Evolutionary conservation across 2,113 vertebrate genomes (phyloP).

Genomic region (Rhombomys opimus): DNA sequence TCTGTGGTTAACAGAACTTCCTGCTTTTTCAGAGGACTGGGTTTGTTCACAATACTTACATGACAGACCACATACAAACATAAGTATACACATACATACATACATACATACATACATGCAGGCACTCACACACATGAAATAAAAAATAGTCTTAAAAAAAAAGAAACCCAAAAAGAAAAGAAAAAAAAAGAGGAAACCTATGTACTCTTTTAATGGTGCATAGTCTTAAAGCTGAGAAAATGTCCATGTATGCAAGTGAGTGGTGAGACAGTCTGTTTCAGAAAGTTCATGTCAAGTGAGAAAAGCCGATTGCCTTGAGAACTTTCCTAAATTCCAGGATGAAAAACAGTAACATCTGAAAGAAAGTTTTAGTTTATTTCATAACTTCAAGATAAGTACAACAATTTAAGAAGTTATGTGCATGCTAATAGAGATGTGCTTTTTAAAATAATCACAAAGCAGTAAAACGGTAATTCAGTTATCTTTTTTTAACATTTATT

Average conservation of each 20-base stretch:
- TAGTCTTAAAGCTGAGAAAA: neutral
- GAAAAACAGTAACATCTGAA: neutral
- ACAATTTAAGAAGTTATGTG: neutral
- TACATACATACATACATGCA: neutral
- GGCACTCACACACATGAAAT: neutral
- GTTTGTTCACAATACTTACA: neutral
- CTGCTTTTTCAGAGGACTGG: neutral
- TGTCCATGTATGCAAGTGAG: constrained; percentile 11
- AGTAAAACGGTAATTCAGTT: neutral
- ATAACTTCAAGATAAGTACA: constrained; percentile 39
- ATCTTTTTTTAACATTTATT: too few relatives aligned
- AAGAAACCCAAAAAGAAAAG: too few relatives aligned
- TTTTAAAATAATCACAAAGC: neutral
- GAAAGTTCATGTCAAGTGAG: constrained; percentile 38
- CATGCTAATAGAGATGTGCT: neutral
- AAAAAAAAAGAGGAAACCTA: neutral
- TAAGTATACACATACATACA: neutral
- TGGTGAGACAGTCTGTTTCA: constrained; percentile 19
- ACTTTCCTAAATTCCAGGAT: neutral
- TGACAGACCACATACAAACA: neutral
- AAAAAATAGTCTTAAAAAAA: neutral
- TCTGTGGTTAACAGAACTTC: neutral
- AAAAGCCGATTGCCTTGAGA: constrained; percentile 1
- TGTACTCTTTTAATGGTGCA: neutral
- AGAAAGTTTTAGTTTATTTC: neutral